Base-by-base conservation (phyloP, 2,113 vertebrate species). In the Potamarius usumacintae region DNA sequence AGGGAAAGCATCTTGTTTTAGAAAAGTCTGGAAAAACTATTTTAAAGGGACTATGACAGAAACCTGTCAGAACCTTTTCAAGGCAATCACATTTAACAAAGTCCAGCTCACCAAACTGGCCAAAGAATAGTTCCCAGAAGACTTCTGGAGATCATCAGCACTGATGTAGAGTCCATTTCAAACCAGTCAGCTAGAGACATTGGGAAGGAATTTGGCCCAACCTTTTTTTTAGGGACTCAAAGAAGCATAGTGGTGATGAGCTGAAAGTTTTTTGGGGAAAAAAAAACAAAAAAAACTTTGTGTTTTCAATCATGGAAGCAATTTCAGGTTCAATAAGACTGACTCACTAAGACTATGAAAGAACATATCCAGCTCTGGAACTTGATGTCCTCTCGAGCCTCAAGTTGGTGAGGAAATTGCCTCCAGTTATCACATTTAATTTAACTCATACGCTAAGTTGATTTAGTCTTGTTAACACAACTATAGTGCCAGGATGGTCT, bases 141-240 rank as follows among this genome's bases (percentile, higher is more conserved):
- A 2, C 69, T 78, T 30, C 50, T 63, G 58, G 27, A 78, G 58
- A 67, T 77, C 80, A 52, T 88, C 62, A 84, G n/a, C 58, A 27
- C 42, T 25, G 7, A 50, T 15, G 27, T 17, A 65, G 17, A 7
- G 65, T 82, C 25, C 17, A 55, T 76, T 67, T 52, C 48, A 62
- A 72, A 58, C 48, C 65, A 72, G 34, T 80, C 17, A 87, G 90
- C 78, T 90, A 83, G 27, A 74, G 58, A 83, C 89, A 83, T 50
- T 12, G 83, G 83, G 9, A 22, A 6, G 15, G 30, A 58, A 72
- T 60, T 79, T 69, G 77, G 50, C 17, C 11, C 10, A 60, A 14
- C 1, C 34, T 60, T 52, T 48, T 30, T 58, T 55, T 20, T 34
- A 1, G 6, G 22, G 0, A 52, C 52, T 78, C 22, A 78, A n/a